A percentile compares a stretch with the other conserved stretches of the same genome.
These are phyloP conservation scores for Nephrotoma appendiculata DNA, from an alignment of 2,888 invertebrate species.

Conservation along the genomic window DNA sequence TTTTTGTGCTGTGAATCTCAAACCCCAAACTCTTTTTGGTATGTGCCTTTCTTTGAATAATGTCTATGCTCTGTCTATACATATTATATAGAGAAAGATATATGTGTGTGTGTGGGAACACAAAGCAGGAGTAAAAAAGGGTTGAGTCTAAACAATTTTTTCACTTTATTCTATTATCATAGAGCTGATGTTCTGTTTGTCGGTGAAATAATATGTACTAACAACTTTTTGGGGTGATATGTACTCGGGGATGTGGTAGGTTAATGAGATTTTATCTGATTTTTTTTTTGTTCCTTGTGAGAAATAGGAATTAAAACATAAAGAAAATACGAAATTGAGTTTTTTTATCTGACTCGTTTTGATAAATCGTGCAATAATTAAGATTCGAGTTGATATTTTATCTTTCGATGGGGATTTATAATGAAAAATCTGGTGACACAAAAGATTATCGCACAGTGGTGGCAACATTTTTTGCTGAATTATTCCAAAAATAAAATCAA, in stretches of 20 bases:
- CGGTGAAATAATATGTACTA: not conserved
- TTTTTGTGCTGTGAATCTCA: not conserved
- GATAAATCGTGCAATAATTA: not conserved
- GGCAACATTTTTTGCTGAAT: no score
- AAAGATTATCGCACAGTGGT: no score
- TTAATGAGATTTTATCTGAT: not conserved
- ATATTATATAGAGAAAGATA: not conserved
- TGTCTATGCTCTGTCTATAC: not conserved
- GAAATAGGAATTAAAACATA: not conserved
- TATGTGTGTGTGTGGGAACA: not conserved
- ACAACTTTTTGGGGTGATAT: not conserved
- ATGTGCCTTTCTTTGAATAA: not conserved
- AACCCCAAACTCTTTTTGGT: not conserved
- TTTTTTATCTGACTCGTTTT: not conserved
- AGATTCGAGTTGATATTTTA: not conserved
- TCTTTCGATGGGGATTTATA: not conserved
- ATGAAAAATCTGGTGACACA: no score
- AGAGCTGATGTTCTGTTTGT: not conserved
- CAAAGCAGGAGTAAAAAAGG: not conserved
- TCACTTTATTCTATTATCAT: not conserved
- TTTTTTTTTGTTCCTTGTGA: not conserved
- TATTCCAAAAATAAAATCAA: no score
- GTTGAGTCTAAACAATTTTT: not conserved
- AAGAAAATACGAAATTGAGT: not conserved
- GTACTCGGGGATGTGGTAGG: not conserved